phyloP scores from a whole-genome alignment of 2,113 vertebrate species.

The Rutilus rutilus region DNA sequence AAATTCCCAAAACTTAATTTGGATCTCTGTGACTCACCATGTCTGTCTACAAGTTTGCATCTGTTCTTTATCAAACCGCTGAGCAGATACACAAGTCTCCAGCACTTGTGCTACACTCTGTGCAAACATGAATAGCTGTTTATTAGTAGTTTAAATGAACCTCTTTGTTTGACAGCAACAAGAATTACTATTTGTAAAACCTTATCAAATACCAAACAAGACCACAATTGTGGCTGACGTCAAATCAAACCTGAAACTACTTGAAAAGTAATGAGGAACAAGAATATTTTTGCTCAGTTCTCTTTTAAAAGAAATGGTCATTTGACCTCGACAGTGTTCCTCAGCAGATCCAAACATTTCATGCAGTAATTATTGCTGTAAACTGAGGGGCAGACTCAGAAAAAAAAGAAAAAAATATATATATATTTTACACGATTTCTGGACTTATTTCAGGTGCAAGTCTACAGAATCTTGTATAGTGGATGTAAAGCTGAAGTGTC shows the following conservation, averaged over 20 bases:
- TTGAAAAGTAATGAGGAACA: neutral
- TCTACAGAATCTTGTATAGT: neutral
- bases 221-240: neutral
- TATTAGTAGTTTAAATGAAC: neutral
- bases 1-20: neutral
- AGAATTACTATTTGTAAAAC: neutral
- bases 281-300: too few species aligned
- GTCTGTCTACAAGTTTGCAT: neutral
- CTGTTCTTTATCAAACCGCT: constrained; percentile 1
- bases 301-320: neutral
- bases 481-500: neutral
- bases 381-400: neutral
- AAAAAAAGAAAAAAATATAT: too few species aligned
- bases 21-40: neutral
- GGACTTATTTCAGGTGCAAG: neutral
- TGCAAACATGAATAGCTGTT: neutral
- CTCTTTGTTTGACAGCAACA: neutral
- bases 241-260: constrained; percentile 8
- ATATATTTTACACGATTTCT: neutral
- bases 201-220: neutral
- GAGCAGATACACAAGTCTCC: neutral
- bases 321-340: neutral
- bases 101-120: neutral
- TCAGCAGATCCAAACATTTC: neutral
- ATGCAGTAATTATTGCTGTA: neutral